Conservation (phyloP, 1,140 invertebrate species). For the Drosophila subobscura region DNA sequence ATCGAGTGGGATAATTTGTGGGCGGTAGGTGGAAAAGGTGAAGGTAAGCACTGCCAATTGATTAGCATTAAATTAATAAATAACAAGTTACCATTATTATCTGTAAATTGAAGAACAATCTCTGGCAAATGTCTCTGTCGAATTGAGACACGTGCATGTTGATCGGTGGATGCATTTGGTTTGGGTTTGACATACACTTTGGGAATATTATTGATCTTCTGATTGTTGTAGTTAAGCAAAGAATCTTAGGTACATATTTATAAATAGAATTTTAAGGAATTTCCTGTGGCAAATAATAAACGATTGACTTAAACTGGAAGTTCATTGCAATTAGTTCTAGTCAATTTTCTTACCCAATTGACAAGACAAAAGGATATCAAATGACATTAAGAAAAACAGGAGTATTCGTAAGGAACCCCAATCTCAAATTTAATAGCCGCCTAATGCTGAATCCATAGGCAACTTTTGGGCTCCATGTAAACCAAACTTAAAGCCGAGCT, state of each 20-base stretch:
- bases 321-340: no score
- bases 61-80: slow-evolving; percentile 23
- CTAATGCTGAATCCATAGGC: not conserved
- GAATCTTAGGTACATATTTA: not conserved
- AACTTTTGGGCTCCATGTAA: slow-evolving; percentile 3
- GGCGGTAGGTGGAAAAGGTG: slow-evolving; percentile 42
- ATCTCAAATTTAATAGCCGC: not conserved
- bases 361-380: not conserved
- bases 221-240: no score
- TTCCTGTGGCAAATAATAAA: no score
- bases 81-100: slow-evolving; percentile 15
- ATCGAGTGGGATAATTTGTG: slow-evolving; percentile 44
- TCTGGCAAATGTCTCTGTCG: slow-evolving; percentile 17
- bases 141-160: slow-evolving; percentile 21
- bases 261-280: not conserved
- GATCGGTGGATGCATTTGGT: not conserved
- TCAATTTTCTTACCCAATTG: no score
- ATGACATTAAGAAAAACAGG: not conserved
- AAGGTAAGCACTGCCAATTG: slow-evolving; percentile 39
- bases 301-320: no score
- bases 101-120: slow-evolving; percentile 13
- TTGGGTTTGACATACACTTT: slow-evolving; percentile 9
- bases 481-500: not conserved
- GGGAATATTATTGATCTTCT: not conserved
- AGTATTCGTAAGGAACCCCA: not conserved